These are phyloP conservation scores for Anseranas semipalmata DNA, from an alignment of 2,113 vertebrate genomes.

Conservation along the genomic window DNA sequence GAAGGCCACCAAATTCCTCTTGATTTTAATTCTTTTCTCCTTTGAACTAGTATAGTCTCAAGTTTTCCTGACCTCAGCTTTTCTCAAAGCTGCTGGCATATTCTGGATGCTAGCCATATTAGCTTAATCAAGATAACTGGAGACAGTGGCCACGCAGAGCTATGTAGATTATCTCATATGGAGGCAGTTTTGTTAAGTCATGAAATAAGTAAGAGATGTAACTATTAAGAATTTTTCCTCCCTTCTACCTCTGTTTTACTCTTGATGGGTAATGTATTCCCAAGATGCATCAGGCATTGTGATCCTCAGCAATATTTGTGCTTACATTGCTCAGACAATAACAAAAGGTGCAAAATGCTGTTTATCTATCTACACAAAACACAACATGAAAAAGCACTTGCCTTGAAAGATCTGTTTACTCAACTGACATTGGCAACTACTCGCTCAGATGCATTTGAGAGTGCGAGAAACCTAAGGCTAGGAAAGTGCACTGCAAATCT, in stretches of 20 bases:
- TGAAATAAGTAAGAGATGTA: neutral
- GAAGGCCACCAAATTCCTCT: neutral
- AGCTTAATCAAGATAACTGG: neutral
- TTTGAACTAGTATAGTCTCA: neutral
- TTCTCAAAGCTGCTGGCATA: neutral
- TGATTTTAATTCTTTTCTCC: constrained; percentile 10
- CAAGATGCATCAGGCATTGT: neutral
- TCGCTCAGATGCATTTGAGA: constrained; percentile 23
- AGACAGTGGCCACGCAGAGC: neutral
- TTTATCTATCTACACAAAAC: constrained; percentile 51
- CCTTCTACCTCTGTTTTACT: neutral
- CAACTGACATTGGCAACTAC: neutral
- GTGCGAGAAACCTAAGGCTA: constrained; percentile 26
- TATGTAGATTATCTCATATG: neutral
- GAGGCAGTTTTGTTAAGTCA: neutral
- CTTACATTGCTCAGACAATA: neutral
- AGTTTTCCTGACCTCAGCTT: neutral
- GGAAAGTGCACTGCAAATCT: neutral
- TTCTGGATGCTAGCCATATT: neutral
- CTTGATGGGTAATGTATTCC: neutral
- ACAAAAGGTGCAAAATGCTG: constrained; percentile 19
- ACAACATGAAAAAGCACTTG: constrained; percentile 39
- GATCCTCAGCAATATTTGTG: neutral
- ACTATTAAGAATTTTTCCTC: neutral
- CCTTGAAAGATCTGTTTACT: constrained; percentile 49